Conservation (phyloP, 2,888 invertebrate species). For the Euplagia quadripunctaria region DNA sequence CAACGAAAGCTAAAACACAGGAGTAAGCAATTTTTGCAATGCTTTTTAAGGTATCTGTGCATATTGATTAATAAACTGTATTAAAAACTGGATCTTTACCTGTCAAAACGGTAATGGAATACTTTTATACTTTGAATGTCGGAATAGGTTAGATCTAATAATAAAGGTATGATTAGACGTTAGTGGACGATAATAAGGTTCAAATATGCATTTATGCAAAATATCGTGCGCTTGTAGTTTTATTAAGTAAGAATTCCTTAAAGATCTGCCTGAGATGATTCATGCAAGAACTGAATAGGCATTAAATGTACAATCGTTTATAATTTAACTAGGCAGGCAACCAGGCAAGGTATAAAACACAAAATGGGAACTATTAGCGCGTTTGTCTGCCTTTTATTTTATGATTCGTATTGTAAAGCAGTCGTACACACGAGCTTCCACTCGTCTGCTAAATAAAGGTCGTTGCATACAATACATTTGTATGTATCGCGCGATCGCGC, state of each 20-base stretch:
- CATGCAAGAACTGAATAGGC: slow-evolving; percentile 25
- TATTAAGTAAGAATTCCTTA: slow-evolving; percentile 43
- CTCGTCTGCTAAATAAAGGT: slow-evolving; percentile 67
- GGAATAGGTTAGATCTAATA: neutral
- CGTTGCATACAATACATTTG: slow-evolving; percentile 79
- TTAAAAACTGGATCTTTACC: neutral
- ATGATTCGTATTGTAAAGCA: slow-evolving; percentile 42
- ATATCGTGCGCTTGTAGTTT: slow-evolving; percentile 36
- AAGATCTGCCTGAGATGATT: slow-evolving; percentile 38
- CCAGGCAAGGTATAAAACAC: slow-evolving; percentile 20
- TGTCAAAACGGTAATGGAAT: neutral
- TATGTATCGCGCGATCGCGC: slow-evolving; percentile 82
- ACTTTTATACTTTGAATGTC: neutral
- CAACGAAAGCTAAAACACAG: neutral
- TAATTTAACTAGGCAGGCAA: slow-evolving; percentile 24
- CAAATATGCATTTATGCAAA: slow-evolving; percentile 38
- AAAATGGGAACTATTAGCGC: slow-evolving; percentile 33
- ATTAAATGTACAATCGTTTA: slow-evolving; percentile 24
- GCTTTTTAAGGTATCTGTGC: neutral
- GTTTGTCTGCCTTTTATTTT: slow-evolving; percentile 42
- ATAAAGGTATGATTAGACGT: slow-evolving; percentile 9
- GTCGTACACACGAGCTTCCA: slow-evolving; percentile 41
- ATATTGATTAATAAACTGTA: neutral
- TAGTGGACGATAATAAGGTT: slow-evolving; percentile 35
- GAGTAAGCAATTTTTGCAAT: neutral